Evolutionary conservation across 2,888 invertebrate species (phyloP), one percentile per base, ranked within the genome.

Genomic region (Adineta ricciae): DNA sequence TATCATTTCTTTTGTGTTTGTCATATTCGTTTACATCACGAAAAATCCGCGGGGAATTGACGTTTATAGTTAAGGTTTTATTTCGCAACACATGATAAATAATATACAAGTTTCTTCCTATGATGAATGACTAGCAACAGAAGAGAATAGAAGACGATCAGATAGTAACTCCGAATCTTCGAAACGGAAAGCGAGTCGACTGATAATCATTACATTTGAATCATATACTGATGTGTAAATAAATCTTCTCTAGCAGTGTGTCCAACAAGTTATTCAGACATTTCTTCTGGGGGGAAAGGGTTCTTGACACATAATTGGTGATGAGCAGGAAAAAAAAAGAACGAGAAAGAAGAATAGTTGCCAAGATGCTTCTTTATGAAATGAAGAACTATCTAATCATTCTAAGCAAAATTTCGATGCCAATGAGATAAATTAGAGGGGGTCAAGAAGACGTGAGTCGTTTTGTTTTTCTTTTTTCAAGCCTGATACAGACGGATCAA

Each of bases 281-380:
- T 64, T 32, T 64, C 64, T 64, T 64, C 2, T 32, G 94, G 90
- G 27, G 64, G 32, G 32, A 64, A 64, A 64, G 32, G 32, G 32
- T 64, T 64, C 64, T 64, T 64, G 32, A 64, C 64, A 64, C 16
- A 64, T 64, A 64, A 64, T 64, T 64, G 32, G 32, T 19, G n/a
- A n/a, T n/a, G n/a, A n/a, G n/a, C n/a, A 89, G 93, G 94, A n/a
- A n/a, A 2, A 32, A 32, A 46, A 7, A 32, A 32, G 32, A 32
- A 32, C 19, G 32, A 32, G 32, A 64, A 64, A 16, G 50, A 50
- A 50, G 46, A 46, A 46, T 11, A 46, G 46, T 11, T 46, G 46
- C 46, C 46, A 8, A 46, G 8, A 46, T 46, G 46, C 46, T 46
- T 46, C 46, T 46, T 46, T 46, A 5, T 46, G 8, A 46, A 46